phyloP scores from a whole-genome alignment of 2,888 invertebrate genomes.

The Chouioia cunea region DNA sequence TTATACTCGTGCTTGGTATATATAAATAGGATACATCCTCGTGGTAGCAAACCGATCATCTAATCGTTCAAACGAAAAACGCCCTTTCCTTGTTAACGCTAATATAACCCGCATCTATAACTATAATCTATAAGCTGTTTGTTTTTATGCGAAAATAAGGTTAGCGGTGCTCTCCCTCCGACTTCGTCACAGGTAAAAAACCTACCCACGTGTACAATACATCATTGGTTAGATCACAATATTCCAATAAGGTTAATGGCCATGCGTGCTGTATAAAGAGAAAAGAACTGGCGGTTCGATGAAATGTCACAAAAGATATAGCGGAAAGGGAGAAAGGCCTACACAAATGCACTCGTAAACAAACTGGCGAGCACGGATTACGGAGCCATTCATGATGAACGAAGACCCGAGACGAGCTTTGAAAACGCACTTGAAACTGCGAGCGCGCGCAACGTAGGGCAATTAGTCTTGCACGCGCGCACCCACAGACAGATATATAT shows the following conservation, averaged over 20 bases:
- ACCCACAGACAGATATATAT: conserved; percentile 16
- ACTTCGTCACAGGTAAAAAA: conserved; percentile 27
- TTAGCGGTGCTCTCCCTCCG: neutral
- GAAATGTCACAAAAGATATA: neutral
- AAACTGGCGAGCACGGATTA: neutral
- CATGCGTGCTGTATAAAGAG: neutral
- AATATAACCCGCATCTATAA: neutral
- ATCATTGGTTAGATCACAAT: no score
- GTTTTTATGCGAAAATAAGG: no score
- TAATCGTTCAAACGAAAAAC: conserved; percentile 9
- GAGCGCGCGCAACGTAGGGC: conserved; percentile 19
- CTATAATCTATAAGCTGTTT: neutral
- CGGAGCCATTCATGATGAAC: neutral
- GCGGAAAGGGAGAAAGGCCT: neutral
- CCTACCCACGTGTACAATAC: no score
- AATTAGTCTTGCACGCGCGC: conserved; percentile 28
- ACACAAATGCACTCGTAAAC: no score
- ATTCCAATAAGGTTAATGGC: neutral
- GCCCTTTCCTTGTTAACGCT: conserved; percentile 20
- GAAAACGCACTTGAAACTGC: conserved; percentile 27
- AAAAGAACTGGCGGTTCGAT: neutral
- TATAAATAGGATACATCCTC: no score
- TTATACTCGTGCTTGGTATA: no score
- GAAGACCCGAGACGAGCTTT: neutral
- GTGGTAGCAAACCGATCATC: conserved; percentile 6